Base-by-base conservation (phyloP, 2,888 invertebrate species). In the Seladonia tumulorum region DNA sequence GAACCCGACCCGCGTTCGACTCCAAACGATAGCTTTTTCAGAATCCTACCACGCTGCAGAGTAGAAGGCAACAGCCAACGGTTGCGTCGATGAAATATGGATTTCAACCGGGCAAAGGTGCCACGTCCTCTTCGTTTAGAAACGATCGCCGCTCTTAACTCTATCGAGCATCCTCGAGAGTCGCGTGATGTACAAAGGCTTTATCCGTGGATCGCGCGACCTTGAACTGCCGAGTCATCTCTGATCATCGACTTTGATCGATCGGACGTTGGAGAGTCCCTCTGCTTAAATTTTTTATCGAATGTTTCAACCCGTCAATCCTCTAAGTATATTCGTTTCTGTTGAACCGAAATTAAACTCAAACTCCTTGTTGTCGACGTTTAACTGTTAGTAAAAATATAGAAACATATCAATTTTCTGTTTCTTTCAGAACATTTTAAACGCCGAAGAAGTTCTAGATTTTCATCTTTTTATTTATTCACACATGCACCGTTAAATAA, bases 11-110 rank as follows among this genome's bases (percentile, higher is more conserved):
- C 25, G 22, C 25, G 60, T 60, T 29, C 60, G 60, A 5, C 29
- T 60, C 60, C 14, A 0, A 60, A 60, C 60, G 60, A 60, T 60
- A 60, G 25, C 60, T 29, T 60, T 60, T 60, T 25, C 14, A 14
- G 25, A 60, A 25, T 25, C 14, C 14, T 22, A 10, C n/a, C 5
- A 1, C 25, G 25, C 25, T 60, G 60, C 25, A 7, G 25, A 57
- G 66, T 71, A 63, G 16, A 29, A 29, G 75, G 29, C 47, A 35
- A 49, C 53, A 71, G 60, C 83, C 74, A 77, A 74, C 66, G 73
- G 68, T 49, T 70, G 76, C 74, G 73, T 74, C 83, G 83, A 83
- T 84, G 68, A 83, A 83, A 77, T 84, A 83, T 84, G 73, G 60
- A 60, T 60, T 14, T 60, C n/a, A 25, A 5, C 60, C 25, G 60